Conservation (phyloP, 2,888 invertebrate genomes). For the Oscheius onirici region DNA sequence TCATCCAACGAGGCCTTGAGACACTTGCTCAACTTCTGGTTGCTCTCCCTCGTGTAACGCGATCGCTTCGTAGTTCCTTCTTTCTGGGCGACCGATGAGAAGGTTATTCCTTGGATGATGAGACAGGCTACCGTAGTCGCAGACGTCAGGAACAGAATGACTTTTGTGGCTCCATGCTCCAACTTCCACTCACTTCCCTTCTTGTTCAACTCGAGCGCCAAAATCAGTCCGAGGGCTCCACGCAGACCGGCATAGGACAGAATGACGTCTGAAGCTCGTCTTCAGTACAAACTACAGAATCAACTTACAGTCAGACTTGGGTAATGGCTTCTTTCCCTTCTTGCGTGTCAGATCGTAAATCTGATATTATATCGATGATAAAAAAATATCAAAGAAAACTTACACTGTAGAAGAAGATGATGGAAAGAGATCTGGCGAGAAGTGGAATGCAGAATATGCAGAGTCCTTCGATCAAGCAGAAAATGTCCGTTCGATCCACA, state of each 20-base stretch:
- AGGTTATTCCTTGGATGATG: constrained; percentile 41
- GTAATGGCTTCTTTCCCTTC: background rate
- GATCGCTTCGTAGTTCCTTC: constrained; percentile 44
- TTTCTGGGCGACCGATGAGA: constrained; percentile 30
- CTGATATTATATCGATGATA: background rate
- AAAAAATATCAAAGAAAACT: too few relatives aligned
- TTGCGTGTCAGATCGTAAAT: background rate
- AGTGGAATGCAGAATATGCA: constrained; percentile 31
- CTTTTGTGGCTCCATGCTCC: constrained; percentile 5
- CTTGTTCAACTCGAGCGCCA: constrained; percentile 75
- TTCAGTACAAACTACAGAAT: too few relatives aligned
- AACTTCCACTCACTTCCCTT: constrained; percentile 14
- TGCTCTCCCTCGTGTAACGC: constrained; percentile 27
- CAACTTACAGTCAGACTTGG: constrained; percentile 32
- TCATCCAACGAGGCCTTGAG: constrained; percentile 10
- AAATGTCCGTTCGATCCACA: constrained; percentile 14
- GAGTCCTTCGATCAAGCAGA: constrained; percentile 29
- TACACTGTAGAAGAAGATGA: constrained; percentile 15
- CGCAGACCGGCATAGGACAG: constrained; percentile 79
- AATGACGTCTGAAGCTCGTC: constrained; percentile 71
- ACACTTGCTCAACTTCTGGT: background rate
- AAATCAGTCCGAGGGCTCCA: constrained; percentile 77
- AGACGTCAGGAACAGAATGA: constrained; percentile 36
- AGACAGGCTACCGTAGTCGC: constrained; percentile 38
- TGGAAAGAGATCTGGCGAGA: constrained; percentile 28